A percentile compares a stretch with the other conserved stretches of the same genome.
Conservation (phyloP, 2,113 vertebrate species). For the Onychostoma macrolepis region DNA sequence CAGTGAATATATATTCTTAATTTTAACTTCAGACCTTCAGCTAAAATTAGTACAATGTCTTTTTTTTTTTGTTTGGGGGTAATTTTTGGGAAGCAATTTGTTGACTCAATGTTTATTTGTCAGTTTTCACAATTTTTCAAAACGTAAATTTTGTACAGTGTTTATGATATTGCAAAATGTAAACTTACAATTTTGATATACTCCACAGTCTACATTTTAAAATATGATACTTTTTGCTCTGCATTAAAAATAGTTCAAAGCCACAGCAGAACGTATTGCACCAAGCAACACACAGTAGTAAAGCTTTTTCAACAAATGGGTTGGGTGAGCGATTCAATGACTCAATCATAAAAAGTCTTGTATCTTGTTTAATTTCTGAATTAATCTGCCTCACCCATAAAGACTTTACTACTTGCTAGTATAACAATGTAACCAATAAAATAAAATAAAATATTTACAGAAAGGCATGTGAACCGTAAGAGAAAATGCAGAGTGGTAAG, state of each 20-base stretch:
- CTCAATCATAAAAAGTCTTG: not conserved
- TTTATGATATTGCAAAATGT: not conserved
- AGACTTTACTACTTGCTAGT: not conserved
- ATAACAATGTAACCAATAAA: not conserved
- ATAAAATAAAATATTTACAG: not conserved
- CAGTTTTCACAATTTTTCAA: too few species aligned
- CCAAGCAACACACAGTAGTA: not conserved
- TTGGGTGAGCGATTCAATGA: not conserved
- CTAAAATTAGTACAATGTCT: too few species aligned
- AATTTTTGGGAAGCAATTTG: too few species aligned
- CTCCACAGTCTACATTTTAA: not conserved
- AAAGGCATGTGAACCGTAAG: not conserved
- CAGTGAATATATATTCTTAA: too few species aligned
- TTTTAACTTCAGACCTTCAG: too few species aligned
- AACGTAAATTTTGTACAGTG: too few species aligned
- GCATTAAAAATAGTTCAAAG: not conserved
- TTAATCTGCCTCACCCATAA: not conserved
- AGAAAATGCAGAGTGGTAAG: not conserved
- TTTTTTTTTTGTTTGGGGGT: too few species aligned
- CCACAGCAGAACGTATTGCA: not conserved
- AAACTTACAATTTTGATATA: not conserved
- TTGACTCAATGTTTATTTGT: too few species aligned
- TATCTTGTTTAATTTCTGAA: not conserved
- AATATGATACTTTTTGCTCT: not conserved
- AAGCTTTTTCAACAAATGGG: not conserved